A percentile compares a stretch with the other conserved stretches of the same genome.
Evolutionary conservation across 2,113 vertebrate species (phyloP).

Genomic region (Crotophaga sulcirostris): DNA sequence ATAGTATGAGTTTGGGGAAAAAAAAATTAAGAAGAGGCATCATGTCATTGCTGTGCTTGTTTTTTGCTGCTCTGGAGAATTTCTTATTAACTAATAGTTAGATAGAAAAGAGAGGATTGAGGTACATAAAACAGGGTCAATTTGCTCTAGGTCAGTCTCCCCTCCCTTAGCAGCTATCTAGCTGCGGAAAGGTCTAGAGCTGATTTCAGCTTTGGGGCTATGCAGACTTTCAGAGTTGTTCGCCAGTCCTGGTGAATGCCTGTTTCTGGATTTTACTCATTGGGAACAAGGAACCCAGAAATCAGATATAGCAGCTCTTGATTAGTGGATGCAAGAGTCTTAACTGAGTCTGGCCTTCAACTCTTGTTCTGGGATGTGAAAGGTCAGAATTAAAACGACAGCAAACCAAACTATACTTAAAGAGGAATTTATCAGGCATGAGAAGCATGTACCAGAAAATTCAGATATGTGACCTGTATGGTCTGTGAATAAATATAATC

Average conservation of each 20-base stretch:
- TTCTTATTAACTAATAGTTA: background rate
- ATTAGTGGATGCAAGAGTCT: background rate
- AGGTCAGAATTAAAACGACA: background rate
- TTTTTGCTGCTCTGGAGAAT: background rate
- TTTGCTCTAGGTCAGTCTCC: background rate
- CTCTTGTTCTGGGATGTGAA: background rate
- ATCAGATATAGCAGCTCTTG: background rate
- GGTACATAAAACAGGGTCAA: background rate
- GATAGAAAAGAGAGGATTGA: background rate
- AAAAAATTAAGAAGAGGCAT: background rate
- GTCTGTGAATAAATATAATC: background rate
- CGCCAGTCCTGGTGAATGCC: accelerated
- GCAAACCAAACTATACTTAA: background rate
- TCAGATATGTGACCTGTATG: background rate
- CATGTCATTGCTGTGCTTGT: background rate
- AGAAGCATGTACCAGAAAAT: background rate
- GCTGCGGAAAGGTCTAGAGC: background rate
- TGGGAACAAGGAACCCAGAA: accelerated
- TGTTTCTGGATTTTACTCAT: background rate
- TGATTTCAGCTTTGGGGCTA: background rate
- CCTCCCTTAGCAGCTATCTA: background rate
- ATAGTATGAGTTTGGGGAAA: background rate
- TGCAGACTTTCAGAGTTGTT: background rate
- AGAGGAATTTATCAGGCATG: background rate
- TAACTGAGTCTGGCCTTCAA: background rate